Percentiles rank a stretch among this genome's conserved stretches.
Evolutionary conservation across 2,888 invertebrate species (phyloP).

Genomic region (Chirona hameri): DNA sequence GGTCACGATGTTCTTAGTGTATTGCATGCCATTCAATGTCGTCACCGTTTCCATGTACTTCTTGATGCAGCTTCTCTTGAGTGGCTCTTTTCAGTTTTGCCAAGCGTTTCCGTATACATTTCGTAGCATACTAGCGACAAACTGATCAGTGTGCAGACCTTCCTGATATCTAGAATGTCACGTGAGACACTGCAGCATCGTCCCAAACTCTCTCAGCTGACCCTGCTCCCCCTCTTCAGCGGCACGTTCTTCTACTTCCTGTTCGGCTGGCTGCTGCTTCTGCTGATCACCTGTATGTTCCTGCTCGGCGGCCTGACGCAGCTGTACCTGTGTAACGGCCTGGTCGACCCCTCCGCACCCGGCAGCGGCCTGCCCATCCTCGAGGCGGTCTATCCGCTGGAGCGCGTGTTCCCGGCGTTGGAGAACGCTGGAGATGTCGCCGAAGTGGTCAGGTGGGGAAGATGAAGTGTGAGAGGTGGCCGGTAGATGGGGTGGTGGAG

Average conservation of each 20-base stretch:
- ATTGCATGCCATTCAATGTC: too few species aligned
- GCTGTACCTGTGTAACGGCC: conserved; percentile 22
- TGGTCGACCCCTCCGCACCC: background rate
- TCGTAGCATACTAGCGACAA: too few species aligned
- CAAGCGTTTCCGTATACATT: too few species aligned
- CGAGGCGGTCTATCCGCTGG: background rate
- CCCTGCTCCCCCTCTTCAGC: background rate
- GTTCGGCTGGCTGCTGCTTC: conserved; percentile 23
- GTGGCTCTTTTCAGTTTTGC: too few species aligned
- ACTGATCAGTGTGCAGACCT: too few species aligned
- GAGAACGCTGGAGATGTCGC: background rate
- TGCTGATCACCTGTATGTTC: conserved; percentile 7
- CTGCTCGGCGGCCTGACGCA: conserved; percentile 26
- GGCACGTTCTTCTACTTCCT: conserved; percentile 30
- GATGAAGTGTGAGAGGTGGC: background rate
- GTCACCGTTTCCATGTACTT: too few species aligned
- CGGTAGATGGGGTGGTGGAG: background rate
- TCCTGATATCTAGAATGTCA: too few species aligned
- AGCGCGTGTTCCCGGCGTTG: background rate
- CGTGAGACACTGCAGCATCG: too few species aligned
- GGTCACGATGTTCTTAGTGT: too few species aligned
- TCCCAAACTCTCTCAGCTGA: too few species aligned
- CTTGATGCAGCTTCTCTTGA: too few species aligned
- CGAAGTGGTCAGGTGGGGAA: background rate
- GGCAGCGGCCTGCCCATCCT: conserved; percentile 5